Conservation (phyloP, 2,113 vertebrate species). For the Fulmarus glacialis region DNA sequence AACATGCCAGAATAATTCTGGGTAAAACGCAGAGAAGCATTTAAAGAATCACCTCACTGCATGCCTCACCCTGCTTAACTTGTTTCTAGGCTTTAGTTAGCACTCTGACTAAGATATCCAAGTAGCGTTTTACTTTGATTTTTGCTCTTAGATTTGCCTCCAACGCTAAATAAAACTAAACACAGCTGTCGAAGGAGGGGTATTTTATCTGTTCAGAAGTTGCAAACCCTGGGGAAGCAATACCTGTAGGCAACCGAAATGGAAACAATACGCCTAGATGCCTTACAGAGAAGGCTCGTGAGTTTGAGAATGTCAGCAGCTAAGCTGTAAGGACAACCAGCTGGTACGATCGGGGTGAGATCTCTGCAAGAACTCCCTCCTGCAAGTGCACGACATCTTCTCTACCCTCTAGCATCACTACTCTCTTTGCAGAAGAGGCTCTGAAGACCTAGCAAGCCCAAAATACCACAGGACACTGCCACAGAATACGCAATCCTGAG, state of each 20-base stretch:
- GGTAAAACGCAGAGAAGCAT: neutral
- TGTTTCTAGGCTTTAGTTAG: neutral
- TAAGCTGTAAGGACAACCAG: neutral
- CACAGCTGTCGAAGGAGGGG: neutral
- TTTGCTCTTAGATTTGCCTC: neutral
- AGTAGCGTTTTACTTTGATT: neutral
- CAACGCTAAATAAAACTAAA: neutral
- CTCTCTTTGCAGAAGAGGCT: neutral
- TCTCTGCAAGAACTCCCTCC: neutral
- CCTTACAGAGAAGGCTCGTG: neutral
- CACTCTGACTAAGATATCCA: neutral
- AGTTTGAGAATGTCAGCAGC: neutral
- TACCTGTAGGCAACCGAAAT: neutral
- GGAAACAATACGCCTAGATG: neutral
- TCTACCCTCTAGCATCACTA: neutral
- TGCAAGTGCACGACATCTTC: neutral
- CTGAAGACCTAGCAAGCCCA: neutral
- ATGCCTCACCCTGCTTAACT: too few species aligned
- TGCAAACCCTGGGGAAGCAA: neutral
- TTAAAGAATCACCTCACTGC: neutral
- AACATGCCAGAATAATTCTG: neutral
- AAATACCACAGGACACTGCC: neutral
- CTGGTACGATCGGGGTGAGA: neutral
- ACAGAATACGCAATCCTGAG: neutral
- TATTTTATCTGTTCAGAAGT: neutral